Evolutionary conservation across 2,113 vertebrate genomes (phyloP).

Genomic region (Silurus glanis): DNA sequence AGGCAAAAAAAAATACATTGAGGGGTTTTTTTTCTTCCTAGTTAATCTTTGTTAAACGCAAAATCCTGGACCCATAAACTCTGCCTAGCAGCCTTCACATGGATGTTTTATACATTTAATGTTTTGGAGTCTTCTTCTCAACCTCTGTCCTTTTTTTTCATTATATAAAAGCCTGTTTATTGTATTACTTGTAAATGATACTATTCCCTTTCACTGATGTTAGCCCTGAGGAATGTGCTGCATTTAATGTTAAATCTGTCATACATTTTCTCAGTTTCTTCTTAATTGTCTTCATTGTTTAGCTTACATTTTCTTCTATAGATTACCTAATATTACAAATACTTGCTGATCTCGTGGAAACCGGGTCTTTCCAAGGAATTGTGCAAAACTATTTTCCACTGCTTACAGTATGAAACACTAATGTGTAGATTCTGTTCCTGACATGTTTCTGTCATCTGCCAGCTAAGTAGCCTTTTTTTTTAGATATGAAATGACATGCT

Average conservation of each 20-base stretch:
- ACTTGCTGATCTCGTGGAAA: not conserved
- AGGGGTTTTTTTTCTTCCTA: not conserved
- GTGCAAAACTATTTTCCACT: not conserved
- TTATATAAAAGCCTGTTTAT: slow-evolving; percentile 12
- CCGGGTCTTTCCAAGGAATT: not conserved
- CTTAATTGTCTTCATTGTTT: not conserved
- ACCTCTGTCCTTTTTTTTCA: not conserved
- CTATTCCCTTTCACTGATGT: not conserved
- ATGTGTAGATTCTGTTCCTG: not conserved
- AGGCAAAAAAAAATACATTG: slow-evolving; percentile 8
- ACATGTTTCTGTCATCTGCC: not conserved
- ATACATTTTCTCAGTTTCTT: not conserved
- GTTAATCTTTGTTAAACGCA: slow-evolving; percentile 26
- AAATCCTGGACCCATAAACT: not conserved
- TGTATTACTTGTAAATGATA: slow-evolving; percentile 34
- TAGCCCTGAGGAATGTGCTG: slow-evolving; percentile 12
- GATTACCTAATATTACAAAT: not conserved
- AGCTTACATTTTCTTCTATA: not conserved
- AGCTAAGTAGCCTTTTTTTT: not conserved
- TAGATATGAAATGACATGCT: not conserved
- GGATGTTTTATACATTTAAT: slow-evolving; percentile 38
- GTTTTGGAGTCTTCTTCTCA: not conserved
- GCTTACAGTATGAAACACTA: not conserved
- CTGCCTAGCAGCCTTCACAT: slow-evolving; percentile 4
- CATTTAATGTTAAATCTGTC: slow-evolving; percentile 20